phyloP scores from a whole-genome alignment of 2,797 vertebrate genomes.

The Acanthurus tractus region DNA sequence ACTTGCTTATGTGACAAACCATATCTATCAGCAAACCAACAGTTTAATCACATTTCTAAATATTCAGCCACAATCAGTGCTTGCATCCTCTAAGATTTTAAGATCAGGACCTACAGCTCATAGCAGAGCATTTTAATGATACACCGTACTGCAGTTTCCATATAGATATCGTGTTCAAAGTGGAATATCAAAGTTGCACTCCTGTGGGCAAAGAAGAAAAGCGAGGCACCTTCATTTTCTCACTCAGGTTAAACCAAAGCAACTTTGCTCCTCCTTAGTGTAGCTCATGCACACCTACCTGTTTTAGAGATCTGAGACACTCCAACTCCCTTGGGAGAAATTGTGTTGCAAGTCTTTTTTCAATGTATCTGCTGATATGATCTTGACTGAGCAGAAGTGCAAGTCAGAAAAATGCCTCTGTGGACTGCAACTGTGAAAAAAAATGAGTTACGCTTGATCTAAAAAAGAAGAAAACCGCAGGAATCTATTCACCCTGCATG shows the following conservation, averaged over 20 bases:
- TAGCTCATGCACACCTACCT: constrained; percentile 55
- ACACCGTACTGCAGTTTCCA: constrained; percentile 21
- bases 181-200: constrained; percentile 27
- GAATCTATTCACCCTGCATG: constrained; percentile 48
- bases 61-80: neutral
- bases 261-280: constrained; percentile 33
- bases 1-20: neutral
- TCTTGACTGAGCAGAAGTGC: constrained; percentile 55
- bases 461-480: constrained; percentile 52
- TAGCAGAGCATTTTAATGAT: constrained; percentile 25
- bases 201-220: constrained; percentile 43
- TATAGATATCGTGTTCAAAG: constrained; percentile 42
- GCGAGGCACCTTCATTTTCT: constrained; percentile 35
- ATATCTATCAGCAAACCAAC: neutral
- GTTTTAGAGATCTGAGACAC: constrained; percentile 55
- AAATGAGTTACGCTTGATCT: constrained; percentile 56
- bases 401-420: constrained; percentile 59
- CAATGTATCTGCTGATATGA: constrained; percentile 58
- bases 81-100: neutral
- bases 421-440: constrained; percentile 34
- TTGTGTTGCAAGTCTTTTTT: constrained; percentile 51
- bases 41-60: neutral
- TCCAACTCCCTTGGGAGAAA: constrained; percentile 42
- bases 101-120: constrained; percentile 15
- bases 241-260: constrained; percentile 36